A percentile compares a stretch with the other conserved stretches of the same genome.
Conservation (phyloP, 2,797 vertebrate species). For the Monodelphis domestica region DNA sequence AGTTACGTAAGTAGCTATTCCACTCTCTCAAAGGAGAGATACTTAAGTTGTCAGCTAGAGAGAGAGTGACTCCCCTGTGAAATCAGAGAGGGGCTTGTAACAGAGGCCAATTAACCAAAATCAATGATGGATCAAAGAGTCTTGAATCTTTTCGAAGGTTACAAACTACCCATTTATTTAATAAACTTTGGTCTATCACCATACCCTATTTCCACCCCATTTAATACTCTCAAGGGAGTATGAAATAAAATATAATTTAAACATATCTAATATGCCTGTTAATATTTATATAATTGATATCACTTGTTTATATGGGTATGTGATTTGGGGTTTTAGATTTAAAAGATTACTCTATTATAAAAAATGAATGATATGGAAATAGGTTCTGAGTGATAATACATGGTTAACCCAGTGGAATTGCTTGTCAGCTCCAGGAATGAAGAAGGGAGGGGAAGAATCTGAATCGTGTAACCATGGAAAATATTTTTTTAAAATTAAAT, state of each 20-base stretch:
- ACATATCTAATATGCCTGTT: constrained; percentile 15
- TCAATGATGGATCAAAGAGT: constrained; percentile 50
- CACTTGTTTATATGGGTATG: too few relatives aligned
- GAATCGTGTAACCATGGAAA: too few relatives aligned
- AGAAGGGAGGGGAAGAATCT: too few relatives aligned
- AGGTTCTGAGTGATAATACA: too few relatives aligned
- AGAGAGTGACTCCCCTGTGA: constrained; percentile 54
- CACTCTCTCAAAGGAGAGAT: not conserved
- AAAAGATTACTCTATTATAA: too few relatives aligned
- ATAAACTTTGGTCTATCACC: not conserved
- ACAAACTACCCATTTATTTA: constrained; percentile 13
- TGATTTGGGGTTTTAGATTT: too few relatives aligned
- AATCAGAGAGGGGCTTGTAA: constrained; percentile 43
- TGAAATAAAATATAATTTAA: constrained; percentile 64
- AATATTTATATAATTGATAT: constrained; percentile 46
- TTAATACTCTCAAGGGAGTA: constrained; percentile 47
- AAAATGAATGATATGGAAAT: too few relatives aligned
- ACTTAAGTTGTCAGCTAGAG: constrained; percentile 10
- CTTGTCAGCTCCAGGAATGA: too few relatives aligned
- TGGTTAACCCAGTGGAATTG: too few relatives aligned
- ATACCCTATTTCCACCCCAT: not conserved
- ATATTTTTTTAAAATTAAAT: too few relatives aligned
- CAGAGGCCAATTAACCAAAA: constrained; percentile 57
- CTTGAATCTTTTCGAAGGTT: constrained; percentile 54
- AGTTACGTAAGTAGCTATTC: too few relatives aligned